Conservation (phyloP, 2,797 vertebrate species). For the Oryzias sinensis region DNA sequence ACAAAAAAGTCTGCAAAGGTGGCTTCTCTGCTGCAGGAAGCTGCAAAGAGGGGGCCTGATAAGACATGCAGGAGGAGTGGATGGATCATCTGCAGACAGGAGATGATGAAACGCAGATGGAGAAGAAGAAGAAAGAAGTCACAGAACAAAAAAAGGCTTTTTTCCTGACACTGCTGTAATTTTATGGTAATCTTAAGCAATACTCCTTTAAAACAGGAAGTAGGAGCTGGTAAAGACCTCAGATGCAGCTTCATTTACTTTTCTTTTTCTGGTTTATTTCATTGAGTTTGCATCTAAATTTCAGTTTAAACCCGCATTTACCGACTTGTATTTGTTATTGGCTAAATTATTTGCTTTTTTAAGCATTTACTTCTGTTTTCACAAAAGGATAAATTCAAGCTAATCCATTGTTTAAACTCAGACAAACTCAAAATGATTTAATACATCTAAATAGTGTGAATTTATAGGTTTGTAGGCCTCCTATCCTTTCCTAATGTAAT, state of each 20-base stretch:
- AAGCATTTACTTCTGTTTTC: too few species aligned
- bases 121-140: slow-evolving; percentile 5
- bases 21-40: slow-evolving; percentile 71
- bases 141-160: not conserved
- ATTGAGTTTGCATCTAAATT: too few species aligned
- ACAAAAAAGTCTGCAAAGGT: slow-evolving; percentile 65
- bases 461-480: too few species aligned
- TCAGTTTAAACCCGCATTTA: too few species aligned
- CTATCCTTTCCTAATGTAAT: too few species aligned
- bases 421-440: too few species aligned
- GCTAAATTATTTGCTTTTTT: too few species aligned
- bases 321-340: too few species aligned
- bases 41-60: slow-evolving; percentile 57
- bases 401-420: too few species aligned
- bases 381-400: too few species aligned
- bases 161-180: slow-evolving; percentile 46
- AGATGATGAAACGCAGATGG: slow-evolving; percentile 46
- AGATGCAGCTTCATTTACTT: not conserved
- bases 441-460: too few species aligned
- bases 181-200: slow-evolving; percentile 58
- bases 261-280: not conserved
- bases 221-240: slow-evolving; percentile 23
- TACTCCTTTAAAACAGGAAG: slow-evolving; percentile 58
- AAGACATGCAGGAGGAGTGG: slow-evolving; percentile 42
- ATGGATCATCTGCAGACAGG: slow-evolving; percentile 2